A percentile compares a stretch with the other conserved stretches of the same genome.
phyloP scores from a whole-genome alignment of 2,888 invertebrate genomes.

The Exocentrus adspersus region DNA sequence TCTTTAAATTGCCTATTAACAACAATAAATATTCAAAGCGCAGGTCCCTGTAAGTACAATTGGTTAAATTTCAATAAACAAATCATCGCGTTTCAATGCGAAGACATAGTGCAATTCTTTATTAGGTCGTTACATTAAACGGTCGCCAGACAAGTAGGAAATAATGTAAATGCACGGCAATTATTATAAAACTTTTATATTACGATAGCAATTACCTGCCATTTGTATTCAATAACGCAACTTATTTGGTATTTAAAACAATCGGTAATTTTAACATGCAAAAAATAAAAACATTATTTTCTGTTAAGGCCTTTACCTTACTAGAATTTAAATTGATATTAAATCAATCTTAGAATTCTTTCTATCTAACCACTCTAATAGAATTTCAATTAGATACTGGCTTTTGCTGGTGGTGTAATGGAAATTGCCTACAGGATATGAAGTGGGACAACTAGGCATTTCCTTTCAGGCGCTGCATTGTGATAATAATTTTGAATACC shows the following conservation, averaged over 20 bases:
- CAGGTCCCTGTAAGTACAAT: slow-evolving; percentile 2
- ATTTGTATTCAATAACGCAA: slow-evolving; percentile 46
- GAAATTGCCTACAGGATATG: neutral
- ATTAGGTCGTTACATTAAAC: slow-evolving; percentile 1
- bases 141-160: slow-evolving; percentile 21
- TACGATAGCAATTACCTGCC: slow-evolving; percentile 29
- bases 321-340: slow-evolving; percentile 46
- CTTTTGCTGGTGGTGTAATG: neutral
- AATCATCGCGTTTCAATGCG: slow-evolving; percentile 26
- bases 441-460: neutral
- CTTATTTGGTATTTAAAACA: slow-evolving; percentile 52
- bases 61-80: slow-evolving; percentile 23
- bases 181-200: slow-evolving; percentile 29
- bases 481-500: too few relatives aligned
- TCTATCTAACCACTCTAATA: slow-evolving; percentile 30
- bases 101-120: slow-evolving; percentile 11
- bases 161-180: slow-evolving; percentile 31
- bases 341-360: slow-evolving; percentile 46
- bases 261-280: slow-evolving; percentile 46
- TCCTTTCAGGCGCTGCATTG: too few relatives aligned
- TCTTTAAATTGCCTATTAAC: slow-evolving; percentile 29
- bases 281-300: slow-evolving; percentile 48
- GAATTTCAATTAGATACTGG: slow-evolving; percentile 37
- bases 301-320: slow-evolving; percentile 46
- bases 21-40: slow-evolving; percentile 24